phyloP scores from a whole-genome alignment of 2,797 vertebrate species.

The Merluccius polli region DNA sequence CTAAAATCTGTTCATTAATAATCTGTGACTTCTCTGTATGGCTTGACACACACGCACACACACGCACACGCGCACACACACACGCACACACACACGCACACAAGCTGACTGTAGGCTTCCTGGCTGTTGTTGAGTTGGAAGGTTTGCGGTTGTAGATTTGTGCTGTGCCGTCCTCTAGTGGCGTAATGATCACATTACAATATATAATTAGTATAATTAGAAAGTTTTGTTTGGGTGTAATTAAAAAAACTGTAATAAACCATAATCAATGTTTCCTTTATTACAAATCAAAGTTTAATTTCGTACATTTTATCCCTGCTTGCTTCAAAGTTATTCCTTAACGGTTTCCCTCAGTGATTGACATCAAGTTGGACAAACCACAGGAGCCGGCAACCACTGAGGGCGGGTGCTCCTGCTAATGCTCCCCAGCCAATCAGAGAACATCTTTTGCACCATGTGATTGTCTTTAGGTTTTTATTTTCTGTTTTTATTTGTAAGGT shows the following conservation, averaged over 20 bases:
- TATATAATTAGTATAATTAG: neutral
- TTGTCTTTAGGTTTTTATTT: constrained; percentile 55
- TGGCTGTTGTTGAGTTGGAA: neutral
- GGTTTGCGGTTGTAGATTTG: neutral
- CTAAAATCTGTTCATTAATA: neutral
- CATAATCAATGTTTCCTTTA: neutral
- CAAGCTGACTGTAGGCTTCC: neutral
- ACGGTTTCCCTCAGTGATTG: constrained; percentile 75
- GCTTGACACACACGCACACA: neutral
- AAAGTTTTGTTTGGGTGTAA: neutral
- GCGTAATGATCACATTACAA: neutral
- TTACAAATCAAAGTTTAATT: neutral
- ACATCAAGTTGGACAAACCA: constrained; percentile 88
- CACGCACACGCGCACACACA: too few species aligned
- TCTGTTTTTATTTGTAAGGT: constrained; percentile 77
- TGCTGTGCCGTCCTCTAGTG: neutral
- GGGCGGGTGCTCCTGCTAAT: constrained; percentile 90
- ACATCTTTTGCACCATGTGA: constrained; percentile 73
- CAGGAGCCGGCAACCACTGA: constrained; percentile 80
- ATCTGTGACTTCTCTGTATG: neutral
- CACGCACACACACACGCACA: neutral
- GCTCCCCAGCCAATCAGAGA: constrained; percentile 43
- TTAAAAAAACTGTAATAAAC: neutral
- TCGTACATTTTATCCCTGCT: neutral
- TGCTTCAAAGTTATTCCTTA: constrained; percentile 67